phyloP scores from a whole-genome alignment of 2,888 invertebrate genomes.

The Sclerodermus sp. region DNA sequence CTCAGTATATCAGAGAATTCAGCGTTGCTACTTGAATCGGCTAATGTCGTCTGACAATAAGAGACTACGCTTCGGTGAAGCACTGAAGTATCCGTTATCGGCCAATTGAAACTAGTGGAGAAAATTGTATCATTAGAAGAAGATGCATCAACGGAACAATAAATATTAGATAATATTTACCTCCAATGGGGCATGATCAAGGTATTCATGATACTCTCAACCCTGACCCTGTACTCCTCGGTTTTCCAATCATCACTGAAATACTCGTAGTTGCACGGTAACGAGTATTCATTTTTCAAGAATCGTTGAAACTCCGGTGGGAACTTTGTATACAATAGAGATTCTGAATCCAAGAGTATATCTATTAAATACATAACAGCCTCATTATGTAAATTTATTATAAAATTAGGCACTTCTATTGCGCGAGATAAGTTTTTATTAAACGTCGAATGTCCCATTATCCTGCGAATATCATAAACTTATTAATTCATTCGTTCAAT shows the following conservation, averaged over 20 bases:
- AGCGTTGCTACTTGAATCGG: constrained; percentile 24
- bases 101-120: constrained; percentile 43
- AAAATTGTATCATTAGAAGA: background rate
- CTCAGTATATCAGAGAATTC: constrained; percentile 37
- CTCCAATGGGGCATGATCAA: constrained; percentile 63
- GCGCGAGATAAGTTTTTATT: constrained; percentile 47
- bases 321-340: constrained; percentile 66
- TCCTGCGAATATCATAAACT: constrained; percentile 27
- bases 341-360: constrained; percentile 64
- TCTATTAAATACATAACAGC: constrained; percentile 66
- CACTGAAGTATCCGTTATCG: constrained; percentile 35
- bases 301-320: constrained; percentile 65
- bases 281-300: constrained; percentile 58
- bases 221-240: constrained; percentile 58
- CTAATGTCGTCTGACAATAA: constrained; percentile 41
- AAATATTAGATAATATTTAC: constrained; percentile 27
- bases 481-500: background rate
- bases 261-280: constrained; percentile 69
- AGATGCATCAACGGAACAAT: no score
- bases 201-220: constrained; percentile 62
- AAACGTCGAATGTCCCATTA: constrained; percentile 41
- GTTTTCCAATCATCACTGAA: constrained; percentile 67
- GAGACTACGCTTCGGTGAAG: constrained; percentile 32
- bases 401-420: constrained; percentile 62
- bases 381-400: constrained; percentile 69